phyloP scores from a whole-genome alignment of 2,113 vertebrate species.

The Gymnorhina tibicen region DNA sequence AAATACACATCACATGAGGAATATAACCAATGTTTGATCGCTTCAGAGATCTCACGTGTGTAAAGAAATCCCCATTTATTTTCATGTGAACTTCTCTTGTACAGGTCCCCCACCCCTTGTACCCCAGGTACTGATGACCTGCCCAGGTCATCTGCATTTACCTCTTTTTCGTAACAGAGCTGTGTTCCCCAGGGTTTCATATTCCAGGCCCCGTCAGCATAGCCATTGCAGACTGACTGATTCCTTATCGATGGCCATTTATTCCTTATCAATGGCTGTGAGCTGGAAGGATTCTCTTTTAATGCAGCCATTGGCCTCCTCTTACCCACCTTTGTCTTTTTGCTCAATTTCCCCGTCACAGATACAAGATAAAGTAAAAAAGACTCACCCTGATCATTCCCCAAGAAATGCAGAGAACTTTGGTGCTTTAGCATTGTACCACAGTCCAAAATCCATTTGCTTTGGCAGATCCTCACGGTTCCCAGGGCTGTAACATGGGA shows the following conservation, averaged over 20 bases:
- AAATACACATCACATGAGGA: rapidly evolving
- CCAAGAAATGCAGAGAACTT: background rate
- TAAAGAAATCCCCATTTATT: background rate
- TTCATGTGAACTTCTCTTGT: background rate
- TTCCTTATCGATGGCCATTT: background rate
- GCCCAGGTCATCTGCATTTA: background rate
- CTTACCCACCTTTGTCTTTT: background rate
- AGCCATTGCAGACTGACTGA: background rate
- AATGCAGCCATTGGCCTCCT: background rate
- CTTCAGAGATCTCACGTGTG: background rate
- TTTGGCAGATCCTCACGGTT: background rate
- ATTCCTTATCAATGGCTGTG: background rate
- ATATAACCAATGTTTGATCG: background rate
- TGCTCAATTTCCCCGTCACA: background rate
- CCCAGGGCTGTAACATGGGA: background rate
- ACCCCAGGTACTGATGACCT: background rate
- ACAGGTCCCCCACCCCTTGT: background rate
- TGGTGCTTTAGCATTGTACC: background rate
- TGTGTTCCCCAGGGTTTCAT: background rate
- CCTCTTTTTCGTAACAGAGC: background rate
- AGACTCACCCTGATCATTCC: background rate
- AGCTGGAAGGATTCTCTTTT: background rate
- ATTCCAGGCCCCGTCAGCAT: background rate
- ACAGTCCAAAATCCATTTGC: background rate
- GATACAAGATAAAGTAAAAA: background rate